Base-by-base conservation (phyloP, 2,888 invertebrate species). In the Mimumesa dahlbomi region DNA sequence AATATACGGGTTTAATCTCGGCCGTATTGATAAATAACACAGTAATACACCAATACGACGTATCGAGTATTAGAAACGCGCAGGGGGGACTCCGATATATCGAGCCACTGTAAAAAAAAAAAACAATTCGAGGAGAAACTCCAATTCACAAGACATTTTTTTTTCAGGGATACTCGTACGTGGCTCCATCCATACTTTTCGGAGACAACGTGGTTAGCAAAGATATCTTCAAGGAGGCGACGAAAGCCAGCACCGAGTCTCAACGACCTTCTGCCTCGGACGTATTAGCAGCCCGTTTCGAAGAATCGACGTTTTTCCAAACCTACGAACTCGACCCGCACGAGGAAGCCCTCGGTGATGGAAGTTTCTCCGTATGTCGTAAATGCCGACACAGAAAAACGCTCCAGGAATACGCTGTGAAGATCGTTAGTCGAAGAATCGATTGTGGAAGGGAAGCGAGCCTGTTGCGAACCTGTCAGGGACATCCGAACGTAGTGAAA, bases 131-230 rank as follows among this genome's bases (percentile, higher is more conserved):
- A n/a, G n/a, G n/a, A n/a, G n/a, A n/a, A n/a, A n/a, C n/a, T n/a
- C n/a, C n/a, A n/a, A n/a, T n/a, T n/a, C n/a, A n/a, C n/a, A n/a
- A n/a, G n/a, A n/a, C n/a, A 22, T 22, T 62, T 3, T 31, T 58
- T 38, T 62, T 75, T 85, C 91, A 94, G 95, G 96, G 97, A 25
- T 99, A 98, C 88, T 98, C 98, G 0, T 99, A 97, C 90, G 95
- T 98, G 57, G 96, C 98, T 0, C 98, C 98, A 0, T 96, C 97
- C 70, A 94, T 97, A 74, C 91, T 97, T 75, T 96, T 97, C 90
- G 93, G 93, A 16, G 94, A 94, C 85, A 96, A 95, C 86, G 92
- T 93, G 2, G 93, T 95, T 78, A 94, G 94, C 16, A 94, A 94
- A 63, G 94, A 95, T 82, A 92, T 94, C 63, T 92, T 94, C 89